Evolutionary conservation across 2,797 vertebrate genomes (phyloP).

Genomic region (Allobates femoralis): DNA sequence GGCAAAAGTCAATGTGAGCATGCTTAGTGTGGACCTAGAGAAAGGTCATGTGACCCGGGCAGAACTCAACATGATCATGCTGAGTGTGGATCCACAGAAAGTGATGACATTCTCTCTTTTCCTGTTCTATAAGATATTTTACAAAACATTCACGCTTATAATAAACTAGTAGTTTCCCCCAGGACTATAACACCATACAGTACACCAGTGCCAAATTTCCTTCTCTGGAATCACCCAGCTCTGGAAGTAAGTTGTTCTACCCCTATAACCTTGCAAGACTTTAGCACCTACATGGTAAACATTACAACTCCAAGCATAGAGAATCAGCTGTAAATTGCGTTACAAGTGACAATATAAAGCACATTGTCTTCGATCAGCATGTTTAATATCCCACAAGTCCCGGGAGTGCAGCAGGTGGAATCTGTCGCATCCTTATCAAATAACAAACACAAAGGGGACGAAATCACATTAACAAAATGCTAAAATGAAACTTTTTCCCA

Average conservation of each 20-base stretch:
- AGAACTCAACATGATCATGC: background rate
- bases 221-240: background rate
- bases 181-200: background rate
- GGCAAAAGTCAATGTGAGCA: background rate
- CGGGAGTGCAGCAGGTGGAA: conserved; percentile 46
- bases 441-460: conserved; percentile 20
- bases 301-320: conserved; percentile 2
- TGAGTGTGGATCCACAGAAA: background rate
- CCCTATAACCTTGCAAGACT: background rate
- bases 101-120: no score
- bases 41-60: background rate
- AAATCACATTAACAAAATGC: conserved; percentile 43
- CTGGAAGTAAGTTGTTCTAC: background rate
- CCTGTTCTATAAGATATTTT: no score
- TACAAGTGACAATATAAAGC: conserved; percentile 19
- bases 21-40: background rate
- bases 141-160: background rate
- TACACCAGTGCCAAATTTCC: no score
- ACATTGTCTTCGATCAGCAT: conserved; percentile 40
- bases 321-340: conserved; percentile 18
- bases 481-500: conserved; percentile 20
- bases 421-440: conserved; percentile 42
- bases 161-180: background rate
- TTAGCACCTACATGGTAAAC: conserved; percentile 14
- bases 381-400: conserved; percentile 33